Conservation (phyloP, 2,888 invertebrate genomes). For the Erebia palarica region DNA sequence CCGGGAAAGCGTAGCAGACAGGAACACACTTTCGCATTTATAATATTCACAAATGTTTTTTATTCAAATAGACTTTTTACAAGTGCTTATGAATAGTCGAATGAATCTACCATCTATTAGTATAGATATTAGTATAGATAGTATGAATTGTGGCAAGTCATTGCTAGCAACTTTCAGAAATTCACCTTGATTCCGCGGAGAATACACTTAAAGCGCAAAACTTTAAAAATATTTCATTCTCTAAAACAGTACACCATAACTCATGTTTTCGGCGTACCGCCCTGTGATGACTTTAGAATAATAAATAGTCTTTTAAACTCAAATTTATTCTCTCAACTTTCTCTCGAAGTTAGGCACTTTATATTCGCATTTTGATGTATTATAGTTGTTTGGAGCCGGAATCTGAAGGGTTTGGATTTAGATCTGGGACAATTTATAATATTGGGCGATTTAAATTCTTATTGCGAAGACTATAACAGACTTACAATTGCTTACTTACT, state of each 20-base stretch:
- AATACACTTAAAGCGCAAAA: conserved; percentile 43
- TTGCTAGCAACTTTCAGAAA: conserved; percentile 32
- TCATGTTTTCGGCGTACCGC: conserved; percentile 54
- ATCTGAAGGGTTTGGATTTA: conserved; percentile 15
- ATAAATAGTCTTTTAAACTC: conserved; percentile 63
- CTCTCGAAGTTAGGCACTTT: conserved; percentile 32
- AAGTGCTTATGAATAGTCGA: no score
- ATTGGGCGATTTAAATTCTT: not conserved
- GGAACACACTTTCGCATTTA: no score
- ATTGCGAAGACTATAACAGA: not conserved
- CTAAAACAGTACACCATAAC: conserved; percentile 59
- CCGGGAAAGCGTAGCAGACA: no score
- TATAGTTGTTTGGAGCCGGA: conserved; percentile 19
- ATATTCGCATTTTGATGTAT: conserved; percentile 30
- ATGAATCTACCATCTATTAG: no score
- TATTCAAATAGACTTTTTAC: no score
- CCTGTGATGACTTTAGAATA: conserved; percentile 52
- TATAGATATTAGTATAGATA: no score
- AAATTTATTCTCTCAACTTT: conserved; percentile 43
- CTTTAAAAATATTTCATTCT: conserved; percentile 51
- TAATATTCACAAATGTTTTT: no score
- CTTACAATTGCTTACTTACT: no score
- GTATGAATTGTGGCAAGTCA: no score
- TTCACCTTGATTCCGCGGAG: conserved; percentile 22
- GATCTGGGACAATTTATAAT: not conserved